Percentiles rank a stretch among this genome's conserved stretches.
Evolutionary conservation across 53 echinoderm and acorn worm species (phyloP).

Genomic region (Arbacia lixula): DNA sequence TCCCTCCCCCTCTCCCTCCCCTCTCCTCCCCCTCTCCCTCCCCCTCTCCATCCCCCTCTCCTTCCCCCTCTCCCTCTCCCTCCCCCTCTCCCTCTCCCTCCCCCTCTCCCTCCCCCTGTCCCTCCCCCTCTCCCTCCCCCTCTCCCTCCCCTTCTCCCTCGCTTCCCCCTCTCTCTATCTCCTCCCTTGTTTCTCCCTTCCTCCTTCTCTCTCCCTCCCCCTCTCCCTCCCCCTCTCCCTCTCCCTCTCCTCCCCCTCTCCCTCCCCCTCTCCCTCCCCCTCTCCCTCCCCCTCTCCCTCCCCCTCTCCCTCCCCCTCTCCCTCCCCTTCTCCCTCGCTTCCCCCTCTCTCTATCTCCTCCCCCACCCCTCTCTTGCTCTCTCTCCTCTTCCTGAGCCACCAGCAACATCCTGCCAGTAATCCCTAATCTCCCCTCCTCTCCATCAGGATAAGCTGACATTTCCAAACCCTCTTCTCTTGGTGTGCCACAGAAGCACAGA

Average conservation of each 20-base stretch:
- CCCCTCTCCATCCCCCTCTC: neutral
- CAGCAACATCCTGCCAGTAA: neutral
- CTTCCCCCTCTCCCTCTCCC: neutral
- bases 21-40: neutral
- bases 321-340: neutral
- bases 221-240: neutral
- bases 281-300: neutral
- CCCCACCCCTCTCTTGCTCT: neutral
- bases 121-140: too few species aligned
- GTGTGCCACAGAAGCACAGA: too few species aligned
- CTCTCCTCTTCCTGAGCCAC: neutral
- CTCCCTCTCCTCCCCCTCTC: neutral
- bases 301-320: neutral
- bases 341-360: neutral
- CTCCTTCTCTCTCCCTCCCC: too few species aligned
- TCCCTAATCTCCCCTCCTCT: too few species aligned
- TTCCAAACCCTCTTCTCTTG: too few species aligned
- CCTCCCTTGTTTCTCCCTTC: neutral
- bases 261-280: neutral
- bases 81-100: neutral
- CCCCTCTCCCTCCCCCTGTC: too few species aligned
- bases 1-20: neutral
- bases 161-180: neutral
- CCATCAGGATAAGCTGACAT: too few species aligned
- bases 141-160: too few species aligned